Evolutionary conservation across 2,113 vertebrate species (phyloP), one percentile per base, ranked within the genome.

Genomic region (Neogobius melanostomus): DNA sequence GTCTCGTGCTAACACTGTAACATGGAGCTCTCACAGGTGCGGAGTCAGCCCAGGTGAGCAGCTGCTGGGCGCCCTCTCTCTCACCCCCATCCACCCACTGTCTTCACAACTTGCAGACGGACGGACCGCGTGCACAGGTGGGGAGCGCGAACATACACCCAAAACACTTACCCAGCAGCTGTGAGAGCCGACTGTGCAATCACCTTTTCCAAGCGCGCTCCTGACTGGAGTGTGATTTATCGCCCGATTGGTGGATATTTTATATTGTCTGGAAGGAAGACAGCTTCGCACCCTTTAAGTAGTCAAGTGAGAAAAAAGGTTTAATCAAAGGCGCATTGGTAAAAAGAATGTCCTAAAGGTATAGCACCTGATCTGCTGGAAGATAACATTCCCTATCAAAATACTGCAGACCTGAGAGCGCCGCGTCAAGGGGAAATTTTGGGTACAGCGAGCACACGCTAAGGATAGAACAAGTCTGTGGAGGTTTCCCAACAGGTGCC

Each of bases 201-300:
- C 75, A 77, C 78, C 69, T 86, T 89, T 21, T 87, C 81, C 84
- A 81, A 87, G 84, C 85, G 78, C 28, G 21, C 59, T 76, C 28
- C 66, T 80, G 66, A 88, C 84, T 90, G 78, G 78, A 88, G 83
- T 87, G 74, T 83, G 85, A 91, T 88, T 90, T 88, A 90, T 83
- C 0, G 71, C 77, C 57, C 21, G 47, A 82, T 52, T 74, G 72
- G 67, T 78, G 69, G 54, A 63, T 69, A 69, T 17, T 63, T 46
- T 45, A 44, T 63, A 83, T 75, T 66, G 62, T 75, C 49, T 85
- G 17, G 56, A 71, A 69, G 77, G 45, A 68, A 79, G 21, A 69
- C 21, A 16, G 54, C 71, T 70, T 62, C 80, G 60, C 64, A 76
- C 63, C 75, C 69, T 64, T 48, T 2, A 44, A 50, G 59, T 43